Percentiles rank a stretch among this genome's conserved stretches.
These are phyloP conservation scores for Mandrillus leucophaeus DNA, from an alignment of 2,113 vertebrate species.

Conservation along the genomic window DNA sequence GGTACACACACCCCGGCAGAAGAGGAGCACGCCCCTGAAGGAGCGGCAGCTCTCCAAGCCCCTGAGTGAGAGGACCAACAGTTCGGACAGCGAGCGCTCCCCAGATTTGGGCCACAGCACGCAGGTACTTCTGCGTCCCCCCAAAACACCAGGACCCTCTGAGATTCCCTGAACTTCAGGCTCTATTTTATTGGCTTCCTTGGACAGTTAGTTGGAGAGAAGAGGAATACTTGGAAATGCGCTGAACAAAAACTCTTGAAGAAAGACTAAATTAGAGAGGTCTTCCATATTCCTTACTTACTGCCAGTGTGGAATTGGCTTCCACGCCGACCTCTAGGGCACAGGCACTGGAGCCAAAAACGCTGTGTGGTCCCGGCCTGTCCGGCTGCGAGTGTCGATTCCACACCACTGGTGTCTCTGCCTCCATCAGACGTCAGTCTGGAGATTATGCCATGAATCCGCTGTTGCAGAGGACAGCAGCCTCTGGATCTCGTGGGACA, in stretches of 20 bases:
- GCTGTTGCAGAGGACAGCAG: background rate
- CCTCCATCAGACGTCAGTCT: background rate
- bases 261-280: background rate
- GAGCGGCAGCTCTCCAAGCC: constrained; percentile 93
- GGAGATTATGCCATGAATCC: background rate
- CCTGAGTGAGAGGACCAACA: constrained; percentile 91
- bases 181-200: background rate
- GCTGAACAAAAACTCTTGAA: background rate
- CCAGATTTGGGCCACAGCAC: constrained; percentile 90
- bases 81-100: constrained; percentile 92
- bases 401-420: background rate
- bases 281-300: background rate
- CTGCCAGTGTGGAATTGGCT: background rate
- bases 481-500: background rate
- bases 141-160: background rate
- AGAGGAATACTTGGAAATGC: background rate
- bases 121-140: constrained; percentile 80
- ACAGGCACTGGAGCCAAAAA: background rate
- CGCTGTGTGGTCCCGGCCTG: background rate
- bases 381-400: background rate
- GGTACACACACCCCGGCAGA: constrained; percentile 89
- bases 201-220: background rate
- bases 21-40: constrained; percentile 89
- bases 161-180: background rate
- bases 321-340: background rate